Evolutionary conservation across 2,797 vertebrate species (phyloP).

Genomic region (Ctenopoma multispine): DNA sequence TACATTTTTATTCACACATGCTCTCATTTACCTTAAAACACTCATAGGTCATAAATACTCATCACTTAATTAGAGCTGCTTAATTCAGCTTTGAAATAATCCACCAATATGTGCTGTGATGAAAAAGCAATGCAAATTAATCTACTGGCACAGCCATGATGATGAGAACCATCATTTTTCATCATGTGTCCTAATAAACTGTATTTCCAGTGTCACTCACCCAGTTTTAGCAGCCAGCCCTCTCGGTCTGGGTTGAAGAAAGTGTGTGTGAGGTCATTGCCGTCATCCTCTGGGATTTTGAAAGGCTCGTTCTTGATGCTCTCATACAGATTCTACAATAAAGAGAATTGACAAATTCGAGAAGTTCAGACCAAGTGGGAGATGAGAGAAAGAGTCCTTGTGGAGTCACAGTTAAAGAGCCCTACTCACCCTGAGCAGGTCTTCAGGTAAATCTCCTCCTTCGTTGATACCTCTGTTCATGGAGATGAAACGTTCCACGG

Average conservation of each 20-base stretch:
- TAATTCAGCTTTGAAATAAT: slow-evolving; percentile 12
- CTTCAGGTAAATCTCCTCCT: slow-evolving; percentile 94
- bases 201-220: slow-evolving; percentile 80
- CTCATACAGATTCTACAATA: slow-evolving; percentile 92
- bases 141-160: background rate
- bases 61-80: background rate
- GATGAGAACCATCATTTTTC: slow-evolving; percentile 6
- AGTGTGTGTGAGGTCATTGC: slow-evolving; percentile 96
- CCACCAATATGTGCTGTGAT: slow-evolving; percentile 5
- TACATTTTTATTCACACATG: slow-evolving; percentile 36
- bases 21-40: slow-evolving; percentile 10
- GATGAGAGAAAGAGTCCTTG: background rate
- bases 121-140: slow-evolving; percentile 23
- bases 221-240: slow-evolving; percentile 96
- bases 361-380: slow-evolving; percentile 2
- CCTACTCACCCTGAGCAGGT: slow-evolving; percentile 91
- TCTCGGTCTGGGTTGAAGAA: slow-evolving; percentile 98
- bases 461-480: slow-evolving; percentile 99
- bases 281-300: slow-evolving; percentile 95
- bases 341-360: background rate
- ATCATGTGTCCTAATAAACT: background rate
- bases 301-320: slow-evolving; percentile 99
- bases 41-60: slow-evolving; percentile 12
- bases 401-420: background rate
- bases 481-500: slow-evolving; percentile 93